These are phyloP conservation scores for Coilia nasus DNA, from an alignment of 2,797 vertebrate genomes.

Conservation along the genomic window DNA sequence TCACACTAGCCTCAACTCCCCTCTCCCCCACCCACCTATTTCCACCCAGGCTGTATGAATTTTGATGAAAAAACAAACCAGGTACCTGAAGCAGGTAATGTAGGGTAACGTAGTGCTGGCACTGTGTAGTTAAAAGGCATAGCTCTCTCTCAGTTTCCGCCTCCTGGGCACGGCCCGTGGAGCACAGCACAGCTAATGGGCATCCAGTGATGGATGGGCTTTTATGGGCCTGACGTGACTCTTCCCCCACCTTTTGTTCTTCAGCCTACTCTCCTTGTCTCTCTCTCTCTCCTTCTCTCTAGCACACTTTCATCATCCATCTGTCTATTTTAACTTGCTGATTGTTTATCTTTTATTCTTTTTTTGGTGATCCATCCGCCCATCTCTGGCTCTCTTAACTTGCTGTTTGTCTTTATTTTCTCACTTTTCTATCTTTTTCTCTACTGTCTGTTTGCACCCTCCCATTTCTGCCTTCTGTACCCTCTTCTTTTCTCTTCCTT, in stretches of 20 bases:
- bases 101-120: too few species aligned
- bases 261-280: not conserved
- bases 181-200: not conserved
- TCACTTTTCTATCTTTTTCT: not conserved
- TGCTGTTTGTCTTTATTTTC: not conserved
- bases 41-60: too few species aligned
- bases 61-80: too few species aligned
- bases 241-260: conserved; percentile 7
- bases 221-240: conserved; percentile 15
- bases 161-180: not conserved
- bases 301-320: too few species aligned
- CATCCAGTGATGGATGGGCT: conserved; percentile 21
- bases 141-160: too few species aligned
- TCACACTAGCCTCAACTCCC: too few species aligned
- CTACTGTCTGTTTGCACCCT: conserved; percentile 24
- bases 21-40: too few species aligned
- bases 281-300: conserved; percentile 26
- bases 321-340: too few species aligned
- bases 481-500: not conserved
- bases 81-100: too few species aligned
- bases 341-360: too few species aligned
- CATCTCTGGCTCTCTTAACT: not conserved
- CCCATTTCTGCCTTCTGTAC: not conserved
- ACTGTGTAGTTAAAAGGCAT: too few species aligned
- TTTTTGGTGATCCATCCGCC: not conserved